These are phyloP conservation scores for Babylonia areolata DNA, from an alignment of 1,140 invertebrate species.

Conservation along the genomic window DNA sequence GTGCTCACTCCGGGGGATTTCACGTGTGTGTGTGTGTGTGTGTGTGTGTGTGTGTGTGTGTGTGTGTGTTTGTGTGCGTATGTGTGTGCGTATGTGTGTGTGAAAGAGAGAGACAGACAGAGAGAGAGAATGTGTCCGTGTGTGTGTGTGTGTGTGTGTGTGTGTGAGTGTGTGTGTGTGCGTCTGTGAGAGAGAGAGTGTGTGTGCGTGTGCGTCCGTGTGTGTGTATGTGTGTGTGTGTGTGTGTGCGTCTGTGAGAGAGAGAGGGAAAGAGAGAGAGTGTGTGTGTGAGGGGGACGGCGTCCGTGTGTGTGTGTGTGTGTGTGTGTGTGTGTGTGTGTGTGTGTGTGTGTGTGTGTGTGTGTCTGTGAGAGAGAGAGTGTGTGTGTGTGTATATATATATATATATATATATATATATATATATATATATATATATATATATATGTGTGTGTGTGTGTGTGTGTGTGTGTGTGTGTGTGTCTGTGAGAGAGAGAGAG, in stretches of 20 bases:
- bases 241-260: not conserved
- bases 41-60: too few relatives aligned
- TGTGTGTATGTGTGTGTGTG: conserved; percentile 5
- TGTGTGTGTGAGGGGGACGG: not conserved
- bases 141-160: too few relatives aligned
- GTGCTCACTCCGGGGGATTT: too few relatives aligned
- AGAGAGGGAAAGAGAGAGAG: not conserved
- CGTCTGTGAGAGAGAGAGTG: too few relatives aligned
- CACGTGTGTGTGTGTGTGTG: too few relatives aligned
- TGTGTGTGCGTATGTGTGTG: too few relatives aligned
- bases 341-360: not conserved
- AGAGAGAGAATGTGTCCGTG: too few relatives aligned
- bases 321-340: not conserved
- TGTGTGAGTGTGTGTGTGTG: too few relatives aligned
- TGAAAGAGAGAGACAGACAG: too few relatives aligned
- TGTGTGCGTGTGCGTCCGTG: too few relatives aligned
- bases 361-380: not conserved
- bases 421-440: not conserved
- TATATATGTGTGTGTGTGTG: not conserved
- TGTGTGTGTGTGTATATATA: not conserved
- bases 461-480: not conserved
- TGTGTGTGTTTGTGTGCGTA: too few relatives aligned
- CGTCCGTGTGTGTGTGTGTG: not conserved
- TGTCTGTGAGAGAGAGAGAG: not conserved
- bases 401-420: not conserved